Evolutionary conservation across 2,797 vertebrate genomes (phyloP).

Genomic region (Diplodus puntazzo): DNA sequence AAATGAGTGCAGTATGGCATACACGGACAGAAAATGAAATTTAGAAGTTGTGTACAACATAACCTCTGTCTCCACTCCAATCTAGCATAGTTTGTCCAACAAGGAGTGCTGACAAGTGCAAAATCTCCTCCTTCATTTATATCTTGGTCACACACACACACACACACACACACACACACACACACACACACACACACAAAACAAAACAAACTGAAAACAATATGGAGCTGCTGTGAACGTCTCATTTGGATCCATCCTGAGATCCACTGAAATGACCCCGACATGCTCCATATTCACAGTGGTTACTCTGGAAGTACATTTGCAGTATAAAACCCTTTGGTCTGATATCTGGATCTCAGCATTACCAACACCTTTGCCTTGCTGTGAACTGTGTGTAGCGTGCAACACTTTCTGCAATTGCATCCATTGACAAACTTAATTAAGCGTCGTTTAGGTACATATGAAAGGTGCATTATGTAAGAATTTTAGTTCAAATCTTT

Average conservation of each 20-base stretch:
- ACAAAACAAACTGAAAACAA: not conserved
- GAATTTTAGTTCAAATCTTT: too few relatives aligned
- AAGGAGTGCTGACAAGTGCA: not conserved
- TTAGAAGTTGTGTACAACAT: not conserved
- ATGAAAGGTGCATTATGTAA: too few relatives aligned
- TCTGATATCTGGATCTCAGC: not conserved
- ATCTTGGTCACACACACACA: not conserved
- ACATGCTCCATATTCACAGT: not conserved
- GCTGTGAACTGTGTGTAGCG: not conserved
- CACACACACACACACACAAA: too few relatives aligned
- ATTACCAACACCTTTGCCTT: not conserved
- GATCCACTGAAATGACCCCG: not conserved
- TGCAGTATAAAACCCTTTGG: not conserved
- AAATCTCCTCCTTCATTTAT: not conserved
- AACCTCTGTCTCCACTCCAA: not conserved
- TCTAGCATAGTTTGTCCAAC: not conserved
- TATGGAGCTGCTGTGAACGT: not conserved
- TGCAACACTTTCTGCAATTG: too few relatives aligned
- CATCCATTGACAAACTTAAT: too few relatives aligned
- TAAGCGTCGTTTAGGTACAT: too few relatives aligned
- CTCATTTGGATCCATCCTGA: not conserved
- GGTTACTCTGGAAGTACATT: not conserved
- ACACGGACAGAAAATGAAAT: not conserved
- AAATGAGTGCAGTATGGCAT: slow-evolving; percentile 1
- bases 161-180: too few relatives aligned